Base-by-base conservation (phyloP, 35 echinoderm and acorn worm species). In the Chiridota heheva region DNA sequence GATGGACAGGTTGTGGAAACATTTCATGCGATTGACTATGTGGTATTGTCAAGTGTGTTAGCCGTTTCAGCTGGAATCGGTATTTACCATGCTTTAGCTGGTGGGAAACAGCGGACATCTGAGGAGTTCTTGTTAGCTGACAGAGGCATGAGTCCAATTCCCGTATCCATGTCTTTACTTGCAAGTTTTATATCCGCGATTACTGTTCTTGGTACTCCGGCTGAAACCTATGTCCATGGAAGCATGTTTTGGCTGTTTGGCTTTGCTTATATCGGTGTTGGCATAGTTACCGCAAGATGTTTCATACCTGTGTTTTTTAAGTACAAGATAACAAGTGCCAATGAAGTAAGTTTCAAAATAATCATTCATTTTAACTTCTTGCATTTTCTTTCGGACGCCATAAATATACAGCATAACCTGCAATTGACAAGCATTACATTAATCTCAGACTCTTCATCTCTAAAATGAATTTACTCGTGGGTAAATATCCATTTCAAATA, bases 301-400 rank as follows among this genome's bases (percentile, higher is more conserved):
- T 89, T 59, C n/a, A 33, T 89, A 42, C 86, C 86, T 4, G 42
- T 82, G 13, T 89, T 89, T 57, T 89, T 66, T 58, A 73, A 45
- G 27, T 12, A 60, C 40, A 58, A 70, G 1, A 41, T 87, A 28
- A 93, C 90, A 0, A 93, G 90, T 70, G 90, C 90, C 1, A 82
- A 93, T 40, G 84, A 93, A 84, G 90, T 87, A 82, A 44, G 63
- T 41, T 2, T n/a, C n/a, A n/a, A n/a, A n/a, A n/a, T n/a, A n/a
- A n/a, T n/a, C n/a, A n/a, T n/a, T n/a, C n/a, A n/a, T n/a, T n/a
- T n/a, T n/a, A n/a, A n/a, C n/a, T n/a, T n/a, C n/a, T n/a, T n/a
- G n/a, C n/a, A n/a, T n/a, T n/a, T n/a, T n/a, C n/a, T n/a, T n/a
- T n/a, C n/a, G n/a, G n/a, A n/a, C n/a, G n/a, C n/a, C n/a, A n/a